Evolutionary conservation across 2,888 invertebrate species (phyloP).

Genomic region (Oscheius sp.): DNA sequence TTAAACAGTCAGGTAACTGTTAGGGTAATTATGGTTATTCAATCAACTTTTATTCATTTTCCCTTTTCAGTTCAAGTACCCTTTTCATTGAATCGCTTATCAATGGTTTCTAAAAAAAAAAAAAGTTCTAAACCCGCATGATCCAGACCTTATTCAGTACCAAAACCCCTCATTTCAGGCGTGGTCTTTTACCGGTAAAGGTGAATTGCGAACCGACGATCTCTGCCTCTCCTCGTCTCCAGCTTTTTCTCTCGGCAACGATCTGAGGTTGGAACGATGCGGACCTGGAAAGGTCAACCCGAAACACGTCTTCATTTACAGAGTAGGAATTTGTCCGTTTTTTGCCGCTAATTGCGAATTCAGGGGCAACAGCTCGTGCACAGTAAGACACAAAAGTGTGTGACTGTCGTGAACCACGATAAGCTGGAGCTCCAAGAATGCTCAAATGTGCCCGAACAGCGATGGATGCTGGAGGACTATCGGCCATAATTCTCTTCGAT

Average conservation of each 20-base stretch:
- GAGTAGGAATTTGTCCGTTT: conserved; percentile 1
- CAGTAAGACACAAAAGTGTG: conserved; percentile 36
- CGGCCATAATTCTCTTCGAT: neutral
- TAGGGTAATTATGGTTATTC: neutral
- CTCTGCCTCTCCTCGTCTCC: conserved; percentile 65
- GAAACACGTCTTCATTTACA: conserved; percentile 59
- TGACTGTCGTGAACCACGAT: conserved; percentile 14
- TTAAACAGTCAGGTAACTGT: conserved; percentile 11
- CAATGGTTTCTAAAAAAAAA: neutral
- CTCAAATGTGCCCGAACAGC: conserved; percentile 18
- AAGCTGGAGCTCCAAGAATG: conserved; percentile 32
- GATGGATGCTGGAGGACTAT: conserved; percentile 36
- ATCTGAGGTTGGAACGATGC: conserved; percentile 59
- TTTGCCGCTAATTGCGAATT: neutral
- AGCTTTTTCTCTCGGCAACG: conserved; percentile 39
- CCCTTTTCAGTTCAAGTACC: neutral
- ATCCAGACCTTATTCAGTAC: neutral
- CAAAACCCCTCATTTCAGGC: conserved; percentile 54
- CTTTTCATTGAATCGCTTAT: neutral
- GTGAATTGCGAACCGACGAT: conserved; percentile 72
- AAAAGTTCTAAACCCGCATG: neutral
- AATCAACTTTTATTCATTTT: neutral
- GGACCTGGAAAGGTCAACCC: conserved; percentile 51
- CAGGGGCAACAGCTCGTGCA: conserved; percentile 35
- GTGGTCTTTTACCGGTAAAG: conserved; percentile 68